A percentile compares a stretch with the other conserved stretches of the same genome.
Conservation (phyloP, 2,888 invertebrate genomes). For the Thymelicus sylvestris region DNA sequence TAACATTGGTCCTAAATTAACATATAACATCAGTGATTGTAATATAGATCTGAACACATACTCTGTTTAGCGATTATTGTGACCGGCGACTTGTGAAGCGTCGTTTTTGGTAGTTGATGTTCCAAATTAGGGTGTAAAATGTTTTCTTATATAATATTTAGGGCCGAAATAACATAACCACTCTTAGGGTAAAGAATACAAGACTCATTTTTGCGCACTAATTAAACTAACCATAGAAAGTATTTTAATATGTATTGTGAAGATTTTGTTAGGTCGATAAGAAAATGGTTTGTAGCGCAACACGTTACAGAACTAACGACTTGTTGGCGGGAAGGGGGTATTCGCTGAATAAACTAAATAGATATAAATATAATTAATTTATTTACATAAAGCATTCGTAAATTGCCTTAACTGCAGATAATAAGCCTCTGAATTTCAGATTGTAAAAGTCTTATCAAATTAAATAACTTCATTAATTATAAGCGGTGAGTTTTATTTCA, state of each 20-base stretch:
- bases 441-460: conserved; percentile 79
- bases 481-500: conserved; percentile 43
- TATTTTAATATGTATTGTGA: conserved; percentile 57
- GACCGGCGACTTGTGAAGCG: conserved; percentile 27
- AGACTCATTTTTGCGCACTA: conserved; percentile 67
- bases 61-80: conserved; percentile 37
- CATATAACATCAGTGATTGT: conserved; percentile 39
- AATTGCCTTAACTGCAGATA: conserved; percentile 77
- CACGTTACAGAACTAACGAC: conserved; percentile 56
- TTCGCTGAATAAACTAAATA: conserved; percentile 66
- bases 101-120: conserved; percentile 47
- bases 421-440: conserved; percentile 75
- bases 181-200: conserved; percentile 64
- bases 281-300: conserved; percentile 54
- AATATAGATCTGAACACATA: conserved; percentile 53
- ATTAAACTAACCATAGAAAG: conserved; percentile 60
- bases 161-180: conserved; percentile 57
- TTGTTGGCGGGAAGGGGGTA: conserved; percentile 65
- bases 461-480: conserved; percentile 70
- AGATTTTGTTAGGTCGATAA: conserved; percentile 56
- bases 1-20: conserved; percentile 47
- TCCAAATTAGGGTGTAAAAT: conserved; percentile 45
- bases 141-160: conserved; percentile 33
- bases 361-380: conserved; percentile 65
- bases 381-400: conserved; percentile 75